Evolutionary conservation across 2,888 invertebrate genomes (phyloP).

Genomic region (Acleris emargana): DNA sequence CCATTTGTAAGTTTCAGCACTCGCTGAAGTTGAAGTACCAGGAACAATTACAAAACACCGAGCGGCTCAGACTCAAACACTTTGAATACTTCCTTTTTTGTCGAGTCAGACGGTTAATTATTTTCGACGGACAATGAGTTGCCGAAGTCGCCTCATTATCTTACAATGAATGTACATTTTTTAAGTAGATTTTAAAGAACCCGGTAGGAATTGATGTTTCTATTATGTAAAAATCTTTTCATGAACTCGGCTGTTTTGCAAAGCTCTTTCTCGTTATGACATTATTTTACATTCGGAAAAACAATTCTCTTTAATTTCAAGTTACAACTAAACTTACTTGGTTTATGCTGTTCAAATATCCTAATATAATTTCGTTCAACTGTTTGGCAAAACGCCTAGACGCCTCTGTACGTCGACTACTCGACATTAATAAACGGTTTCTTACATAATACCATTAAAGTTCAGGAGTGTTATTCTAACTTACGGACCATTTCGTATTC

Average conservation of each 20-base stretch:
- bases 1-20: conserved; percentile 3
- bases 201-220: conserved; percentile 17
- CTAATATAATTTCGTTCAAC: conserved; percentile 52
- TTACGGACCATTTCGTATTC: background rate
- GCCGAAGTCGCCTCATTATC: conserved; percentile 54
- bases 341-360: conserved; percentile 47
- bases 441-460: conserved; percentile 50
- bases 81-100: conserved; percentile 58
- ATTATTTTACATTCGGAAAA: conserved; percentile 2
- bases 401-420: conserved; percentile 57
- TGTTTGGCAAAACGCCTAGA: conserved; percentile 61
- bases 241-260: background rate
- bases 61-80: conserved; percentile 48
- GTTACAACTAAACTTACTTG: conserved; percentile 27
- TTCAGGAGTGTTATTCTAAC: conserved; percentile 36
- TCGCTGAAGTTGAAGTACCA: conserved; percentile 11
- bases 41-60: conserved; percentile 8
- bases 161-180: conserved; percentile 40
- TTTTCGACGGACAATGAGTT: conserved; percentile 74
- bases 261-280: background rate
- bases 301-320: conserved; percentile 2
- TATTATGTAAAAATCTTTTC: conserved; percentile 10
- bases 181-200: conserved; percentile 36
- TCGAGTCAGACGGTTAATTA: conserved; percentile 79
- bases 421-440: conserved; percentile 59